Percentiles rank a stretch among this genome's conserved stretches.
Conservation (phyloP, 92 coral and sea anemone genomes). For the Epizoanthus illoricatus region DNA sequence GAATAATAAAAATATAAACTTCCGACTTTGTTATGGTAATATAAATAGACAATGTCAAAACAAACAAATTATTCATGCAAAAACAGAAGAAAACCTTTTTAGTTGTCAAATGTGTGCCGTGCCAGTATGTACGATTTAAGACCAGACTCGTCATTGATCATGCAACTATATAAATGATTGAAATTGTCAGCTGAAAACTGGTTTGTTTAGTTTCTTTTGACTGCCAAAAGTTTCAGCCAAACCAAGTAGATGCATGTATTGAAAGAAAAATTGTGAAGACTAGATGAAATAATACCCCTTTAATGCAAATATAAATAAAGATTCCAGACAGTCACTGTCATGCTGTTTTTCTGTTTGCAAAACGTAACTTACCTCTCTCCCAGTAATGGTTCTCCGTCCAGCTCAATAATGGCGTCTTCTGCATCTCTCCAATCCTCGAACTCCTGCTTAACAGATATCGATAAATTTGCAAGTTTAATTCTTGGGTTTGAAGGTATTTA, state of each 20-base stretch:
- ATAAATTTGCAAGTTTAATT: neutral
- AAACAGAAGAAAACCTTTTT: neutral
- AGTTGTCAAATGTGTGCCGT: neutral
- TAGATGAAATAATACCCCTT: too few species aligned
- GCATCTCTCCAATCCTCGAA: conserved; percentile 38
- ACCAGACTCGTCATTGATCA: too few species aligned
- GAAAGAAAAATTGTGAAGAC: too few species aligned
- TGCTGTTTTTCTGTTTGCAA: neutral
- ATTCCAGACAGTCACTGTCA: neutral
- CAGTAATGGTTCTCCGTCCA: conserved; percentile 30
- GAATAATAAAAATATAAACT: neutral
- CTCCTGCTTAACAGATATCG: neutral
- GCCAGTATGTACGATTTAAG: neutral
- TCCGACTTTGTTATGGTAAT: neutral
- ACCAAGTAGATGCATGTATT: too few species aligned
- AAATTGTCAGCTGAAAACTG: too few species aligned
- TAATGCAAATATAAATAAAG: too few species aligned
- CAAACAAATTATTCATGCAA: conserved; percentile 1
- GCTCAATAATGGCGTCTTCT: conserved; percentile 30
- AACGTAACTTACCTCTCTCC: conserved; percentile 20
- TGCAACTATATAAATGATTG: too few species aligned
- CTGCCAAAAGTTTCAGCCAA: too few species aligned
- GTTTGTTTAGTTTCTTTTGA: too few species aligned
- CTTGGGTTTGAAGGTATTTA: neutral
- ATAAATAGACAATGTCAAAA: neutral